Evolutionary conservation across 2,888 invertebrate species (phyloP).

Genomic region (Chrysolina oricalcia): DNA sequence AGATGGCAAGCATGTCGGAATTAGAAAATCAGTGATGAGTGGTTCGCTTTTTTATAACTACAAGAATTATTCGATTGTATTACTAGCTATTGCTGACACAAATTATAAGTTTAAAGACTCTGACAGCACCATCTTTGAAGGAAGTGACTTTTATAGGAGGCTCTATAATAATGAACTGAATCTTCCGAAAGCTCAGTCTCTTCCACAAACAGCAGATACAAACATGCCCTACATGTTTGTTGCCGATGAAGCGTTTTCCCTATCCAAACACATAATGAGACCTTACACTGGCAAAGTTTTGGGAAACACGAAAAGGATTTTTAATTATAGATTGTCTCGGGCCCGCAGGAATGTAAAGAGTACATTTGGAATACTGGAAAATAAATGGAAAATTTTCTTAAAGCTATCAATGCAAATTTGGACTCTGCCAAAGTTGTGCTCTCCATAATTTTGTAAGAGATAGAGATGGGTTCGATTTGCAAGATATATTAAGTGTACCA

Average conservation of each 20-base stretch:
- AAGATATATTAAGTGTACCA: slow-evolving; percentile 15
- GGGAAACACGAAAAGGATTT: slow-evolving; percentile 19
- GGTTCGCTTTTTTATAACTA: slow-evolving; percentile 30
- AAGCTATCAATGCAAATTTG: slow-evolving; percentile 26
- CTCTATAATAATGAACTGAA: slow-evolving; percentile 26
- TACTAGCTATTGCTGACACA: slow-evolving; percentile 20
- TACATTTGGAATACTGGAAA: slow-evolving; percentile 22
- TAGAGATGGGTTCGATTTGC: slow-evolving; percentile 25
- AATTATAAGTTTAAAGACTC: slow-evolving; percentile 23
- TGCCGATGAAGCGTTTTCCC: slow-evolving; percentile 29
- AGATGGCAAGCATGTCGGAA: slow-evolving; percentile 26
- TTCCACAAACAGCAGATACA: slow-evolving; percentile 24
- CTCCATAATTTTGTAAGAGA: slow-evolving; percentile 34
- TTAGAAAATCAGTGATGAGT: slow-evolving; percentile 20
- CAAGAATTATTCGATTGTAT: slow-evolving; percentile 24
- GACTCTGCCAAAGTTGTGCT: slow-evolving; percentile 12
- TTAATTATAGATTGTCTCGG: slow-evolving; percentile 30
- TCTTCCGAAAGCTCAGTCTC: slow-evolving; percentile 25
- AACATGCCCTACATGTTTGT: slow-evolving; percentile 20
- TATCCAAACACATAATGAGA: slow-evolving; percentile 23
- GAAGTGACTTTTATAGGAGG: too few species aligned
- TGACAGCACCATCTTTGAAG: too few species aligned
- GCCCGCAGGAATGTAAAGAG: slow-evolving; percentile 30
- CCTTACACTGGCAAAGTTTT: slow-evolving; percentile 30
- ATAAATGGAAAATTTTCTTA: slow-evolving; percentile 33